phyloP scores from a whole-genome alignment of 2,797 vertebrate genomes.

The Furcifer pardalis region DNA sequence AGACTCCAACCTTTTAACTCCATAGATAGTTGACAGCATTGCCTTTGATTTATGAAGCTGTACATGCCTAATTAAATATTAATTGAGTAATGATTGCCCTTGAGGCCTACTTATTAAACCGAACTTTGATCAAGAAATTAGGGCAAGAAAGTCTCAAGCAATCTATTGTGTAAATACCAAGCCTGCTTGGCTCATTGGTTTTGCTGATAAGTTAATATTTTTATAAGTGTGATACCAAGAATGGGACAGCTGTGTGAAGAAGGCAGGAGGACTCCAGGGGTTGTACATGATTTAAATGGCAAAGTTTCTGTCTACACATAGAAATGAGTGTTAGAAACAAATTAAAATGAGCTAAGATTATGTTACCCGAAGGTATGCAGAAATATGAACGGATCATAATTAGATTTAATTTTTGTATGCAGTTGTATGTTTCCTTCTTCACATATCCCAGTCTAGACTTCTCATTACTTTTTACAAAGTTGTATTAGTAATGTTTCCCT shows the following conservation, averaged over 20 bases:
- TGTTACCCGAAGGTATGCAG: background rate
- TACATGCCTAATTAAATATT: conserved; percentile 42
- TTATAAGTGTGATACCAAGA: background rate
- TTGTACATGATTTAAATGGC: background rate
- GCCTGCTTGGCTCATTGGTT: conserved; percentile 44
- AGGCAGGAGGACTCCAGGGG: background rate
- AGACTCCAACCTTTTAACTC: conserved; percentile 39
- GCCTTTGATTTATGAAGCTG: conserved; percentile 44
- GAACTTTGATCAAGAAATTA: conserved; percentile 31
- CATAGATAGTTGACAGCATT: conserved; percentile 37
- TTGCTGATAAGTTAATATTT: background rate
- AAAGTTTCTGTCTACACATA: background rate
- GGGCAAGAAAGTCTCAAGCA: conserved; percentile 20
- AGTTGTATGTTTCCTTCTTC: background rate
- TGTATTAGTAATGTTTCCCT: background rate
- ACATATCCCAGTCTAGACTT: background rate
- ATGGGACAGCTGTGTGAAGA: background rate
- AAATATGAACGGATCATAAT: background rate
- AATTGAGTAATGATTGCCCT: conserved; percentile 13
- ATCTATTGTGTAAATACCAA: background rate
- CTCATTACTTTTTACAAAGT: background rate
- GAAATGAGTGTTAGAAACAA: background rate
- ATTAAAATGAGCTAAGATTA: background rate
- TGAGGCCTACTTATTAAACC: conserved; percentile 8
- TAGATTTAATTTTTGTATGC: background rate